These are phyloP conservation scores for Synanthedon formicaeformis DNA, from an alignment of 2,888 invertebrate species.

Conservation along the genomic window DNA sequence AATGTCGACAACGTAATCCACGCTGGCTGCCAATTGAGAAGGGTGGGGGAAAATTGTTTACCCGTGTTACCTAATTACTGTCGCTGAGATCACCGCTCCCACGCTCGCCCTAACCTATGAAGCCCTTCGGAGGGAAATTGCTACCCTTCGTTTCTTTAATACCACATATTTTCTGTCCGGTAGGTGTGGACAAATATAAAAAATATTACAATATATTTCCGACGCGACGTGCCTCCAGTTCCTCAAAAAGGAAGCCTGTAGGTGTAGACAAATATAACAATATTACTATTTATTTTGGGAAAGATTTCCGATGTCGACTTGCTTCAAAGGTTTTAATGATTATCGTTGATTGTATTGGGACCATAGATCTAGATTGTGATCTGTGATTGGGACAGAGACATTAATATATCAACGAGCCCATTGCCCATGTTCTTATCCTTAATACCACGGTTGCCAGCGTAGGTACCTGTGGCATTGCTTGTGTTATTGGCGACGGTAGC, in stretches of 20 bases:
- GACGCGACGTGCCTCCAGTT: not conserved
- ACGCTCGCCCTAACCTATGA: slow-evolving; percentile 24
- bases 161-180: not conserved
- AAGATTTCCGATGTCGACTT: not conserved
- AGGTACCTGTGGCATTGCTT: too few species aligned
- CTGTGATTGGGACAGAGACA: too few species aligned
- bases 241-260: not conserved
- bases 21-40: slow-evolving; percentile 12
- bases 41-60: slow-evolving; percentile 20
- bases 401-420: too few species aligned
- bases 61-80: slow-evolving; percentile 46
- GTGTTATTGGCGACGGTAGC: too few species aligned
- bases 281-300: not conserved
- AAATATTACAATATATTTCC: not conserved
- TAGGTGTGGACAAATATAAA: not conserved
- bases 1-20: slow-evolving; percentile 2
- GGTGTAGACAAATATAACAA: not conserved
- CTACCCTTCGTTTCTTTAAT: not conserved
- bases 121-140: not conserved
- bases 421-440: too few species aligned
- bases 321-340: not conserved
- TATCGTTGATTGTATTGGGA: too few species aligned
- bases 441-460: too few species aligned
- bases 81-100: slow-evolving; percentile 39
- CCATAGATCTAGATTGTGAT: too few species aligned